Conservation (phyloP, 1,140 invertebrate species). For the Brachionus rubens region DNA sequence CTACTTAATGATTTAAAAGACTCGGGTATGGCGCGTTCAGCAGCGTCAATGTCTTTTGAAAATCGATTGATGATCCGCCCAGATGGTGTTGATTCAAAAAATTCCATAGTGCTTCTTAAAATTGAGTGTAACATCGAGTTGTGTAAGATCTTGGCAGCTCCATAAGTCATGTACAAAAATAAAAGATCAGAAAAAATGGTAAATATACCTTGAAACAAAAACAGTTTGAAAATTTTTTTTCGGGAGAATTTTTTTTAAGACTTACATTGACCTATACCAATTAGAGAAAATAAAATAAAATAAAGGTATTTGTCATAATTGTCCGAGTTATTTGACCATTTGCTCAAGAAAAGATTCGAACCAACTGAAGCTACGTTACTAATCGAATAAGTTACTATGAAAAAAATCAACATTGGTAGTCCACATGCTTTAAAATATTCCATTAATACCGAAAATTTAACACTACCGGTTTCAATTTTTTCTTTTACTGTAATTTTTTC, state of each 20-base stretch:
- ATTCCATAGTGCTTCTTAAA: slow-evolving; percentile 69
- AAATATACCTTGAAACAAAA: not conserved
- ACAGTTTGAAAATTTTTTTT: not conserved
- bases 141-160: slow-evolving; percentile 11
- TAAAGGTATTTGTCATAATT: not conserved
- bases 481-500: slow-evolving; percentile 36
- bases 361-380: not conserved
- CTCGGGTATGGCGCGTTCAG: slow-evolving; percentile 62
- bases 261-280: slow-evolving; percentile 46
- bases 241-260: not conserved
- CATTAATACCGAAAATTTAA: slow-evolving; percentile 13
- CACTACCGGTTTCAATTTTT: slow-evolving; percentile 29
- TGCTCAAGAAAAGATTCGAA: slow-evolving; percentile 1
- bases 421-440: slow-evolving; percentile 32
- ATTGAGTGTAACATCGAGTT: slow-evolving; percentile 48
- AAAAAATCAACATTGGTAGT: not conserved
- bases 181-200: not conserved
- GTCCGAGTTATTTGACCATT: slow-evolving; percentile 19
- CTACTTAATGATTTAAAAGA: slow-evolving; percentile 61
- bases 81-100: slow-evolving; percentile 75
- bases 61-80: slow-evolving; percentile 75
- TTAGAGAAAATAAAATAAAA: slow-evolving; percentile 52
- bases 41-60: slow-evolving; percentile 61
- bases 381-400: not conserved
- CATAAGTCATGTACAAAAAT: slow-evolving; percentile 33